Evolutionary conservation across 2,113 vertebrate species (phyloP), one percentile per base, ranked within the genome.

Genomic region (Daubentonia madagascariensis): DNA sequence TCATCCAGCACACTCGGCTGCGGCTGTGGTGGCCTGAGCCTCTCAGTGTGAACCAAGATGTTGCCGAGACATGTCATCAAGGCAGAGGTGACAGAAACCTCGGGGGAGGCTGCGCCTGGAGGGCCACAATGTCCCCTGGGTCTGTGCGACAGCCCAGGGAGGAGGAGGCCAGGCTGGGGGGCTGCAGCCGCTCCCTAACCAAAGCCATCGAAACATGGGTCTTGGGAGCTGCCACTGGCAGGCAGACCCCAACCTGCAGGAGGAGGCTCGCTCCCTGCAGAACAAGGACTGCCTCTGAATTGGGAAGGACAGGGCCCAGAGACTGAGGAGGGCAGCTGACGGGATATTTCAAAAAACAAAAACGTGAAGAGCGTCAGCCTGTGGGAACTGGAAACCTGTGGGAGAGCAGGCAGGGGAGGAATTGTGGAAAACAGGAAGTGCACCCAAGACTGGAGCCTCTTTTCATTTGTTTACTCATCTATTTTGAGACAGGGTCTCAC

Each of bases 21-120:
- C 5, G 9, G 17, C 67, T 35, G 20, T 17, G 0, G 35, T 1
- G 35, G 17, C 18, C 5, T 20, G 35, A 23, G 22, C 17, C 67
- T 68, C 18, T 40, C n/a, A 13, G 20, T 72, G 68, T 72, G 22
- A 72, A 43, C 20, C 22, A 6, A 43, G 37, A 72, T 72, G 37
- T 5, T 18, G 52, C 52, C 52, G 18, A 40, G 37, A 6, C 23
- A 22, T 9, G 9, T 6, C 11, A 3, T 72, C 1, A 11, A 45
- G 40, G 10, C 37, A 18, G 50, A 54, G 52, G 54, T 9, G 40
- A 89, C 57, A 48, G 40, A 61, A 76, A 35, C 20, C 72, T 23
- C 35, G 13, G 54, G 37, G 37, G 5, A 59, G n/a, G 30, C 23
- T 20, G 50, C 52, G 23, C 20, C 70, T 61, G 23, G 18, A 61